Conservation (phyloP, 2,797 vertebrate genomes). For the Cynodonichthys magdalenae region DNA sequence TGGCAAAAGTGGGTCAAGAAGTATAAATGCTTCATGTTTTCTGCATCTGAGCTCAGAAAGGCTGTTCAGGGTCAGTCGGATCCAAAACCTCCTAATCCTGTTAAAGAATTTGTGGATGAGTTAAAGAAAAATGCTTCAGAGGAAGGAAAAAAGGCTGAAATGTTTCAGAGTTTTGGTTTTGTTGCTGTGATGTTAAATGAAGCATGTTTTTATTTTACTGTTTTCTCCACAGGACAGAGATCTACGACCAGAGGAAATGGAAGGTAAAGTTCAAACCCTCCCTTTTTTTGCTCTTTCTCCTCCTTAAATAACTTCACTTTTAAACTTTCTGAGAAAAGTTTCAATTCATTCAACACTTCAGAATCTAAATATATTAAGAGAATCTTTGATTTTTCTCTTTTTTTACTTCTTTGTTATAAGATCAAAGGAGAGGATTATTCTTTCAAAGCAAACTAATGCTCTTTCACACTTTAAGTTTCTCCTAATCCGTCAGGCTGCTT, state of each 20-base stretch:
- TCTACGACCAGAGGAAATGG: conserved; percentile 85
- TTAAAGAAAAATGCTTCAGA: background rate
- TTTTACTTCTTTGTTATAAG: background rate
- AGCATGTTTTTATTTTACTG: conserved; percentile 21
- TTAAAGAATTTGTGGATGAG: conserved; percentile 37
- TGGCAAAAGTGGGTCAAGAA: too few relatives aligned
- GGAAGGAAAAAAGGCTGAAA: background rate
- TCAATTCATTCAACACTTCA: background rate
- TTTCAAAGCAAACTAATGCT: conserved; percentile 24
- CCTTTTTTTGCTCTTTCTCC: background rate
- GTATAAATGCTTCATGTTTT: conserved; percentile 11
- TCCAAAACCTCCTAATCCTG: conserved; percentile 60
- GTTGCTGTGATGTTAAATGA: background rate
- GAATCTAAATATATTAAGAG: background rate
- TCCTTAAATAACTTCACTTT: conserved; percentile 2
- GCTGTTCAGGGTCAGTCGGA: conserved; percentile 53
- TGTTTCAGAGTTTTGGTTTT: conserved; percentile 1
- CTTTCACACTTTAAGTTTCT: background rate
- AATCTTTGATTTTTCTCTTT: background rate
- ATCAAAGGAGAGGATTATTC: conserved; percentile 28
- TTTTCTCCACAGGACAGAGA: conserved; percentile 78
- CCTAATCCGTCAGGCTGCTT: background rate
- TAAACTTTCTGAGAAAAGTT: background rate
- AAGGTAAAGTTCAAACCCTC: conserved; percentile 75
- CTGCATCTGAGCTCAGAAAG: conserved; percentile 37